Base-by-base conservation (phyloP, 2,113 vertebrate genomes). In the Axis porcinus region DNA sequence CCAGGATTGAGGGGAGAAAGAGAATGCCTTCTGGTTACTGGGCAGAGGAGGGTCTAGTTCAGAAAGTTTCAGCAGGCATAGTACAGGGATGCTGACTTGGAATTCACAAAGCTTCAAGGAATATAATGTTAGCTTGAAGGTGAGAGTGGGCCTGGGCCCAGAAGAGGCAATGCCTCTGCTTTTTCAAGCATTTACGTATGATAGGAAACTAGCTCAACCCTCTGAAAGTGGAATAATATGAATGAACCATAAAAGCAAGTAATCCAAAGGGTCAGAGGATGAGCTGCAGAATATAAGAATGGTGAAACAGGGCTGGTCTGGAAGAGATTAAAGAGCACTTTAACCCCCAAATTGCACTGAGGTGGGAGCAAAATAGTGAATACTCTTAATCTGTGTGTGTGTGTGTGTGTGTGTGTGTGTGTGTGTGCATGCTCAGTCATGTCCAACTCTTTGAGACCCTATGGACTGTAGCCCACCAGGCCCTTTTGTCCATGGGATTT, bases 81-180 rank as follows among this genome's bases (percentile, higher is more conserved):
- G 40, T n/a, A 25, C 19, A 93, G 50, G 23, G 55, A 54, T 88
- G 43, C 6, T 84, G 25, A 95, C 64, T 91, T 96, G 82, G 43
- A 36, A 88, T 36, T 96, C 82, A 91, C 28, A 91, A 84, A 95
- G 40, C n/a, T 95, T 93, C 52, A 85, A 45, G 82, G 58, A 88
- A 13, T 58, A 6, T 13, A 64, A 13, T 67, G 10, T 90, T 43
- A 78, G 16, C 60, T 67, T 93, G 82, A 90, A 58, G 60, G 27
- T 83, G 55, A 93, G 52, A 9, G 2, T 89, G 40, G 19, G 21
- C 52, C 7, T 52, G 64, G 60, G 52, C 33, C 45, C 47, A 81
- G 45, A 54, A 88, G 11, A 91, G 33, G 83, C 16, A 70, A 81
- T 55, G 6, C 40, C 15, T 76, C 62, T 91, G 28, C 21, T 23